Evolutionary conservation across 2,888 invertebrate species (phyloP), one percentile per base, ranked within the genome.

Genomic region (Cosmorhoe ocellata): DNA sequence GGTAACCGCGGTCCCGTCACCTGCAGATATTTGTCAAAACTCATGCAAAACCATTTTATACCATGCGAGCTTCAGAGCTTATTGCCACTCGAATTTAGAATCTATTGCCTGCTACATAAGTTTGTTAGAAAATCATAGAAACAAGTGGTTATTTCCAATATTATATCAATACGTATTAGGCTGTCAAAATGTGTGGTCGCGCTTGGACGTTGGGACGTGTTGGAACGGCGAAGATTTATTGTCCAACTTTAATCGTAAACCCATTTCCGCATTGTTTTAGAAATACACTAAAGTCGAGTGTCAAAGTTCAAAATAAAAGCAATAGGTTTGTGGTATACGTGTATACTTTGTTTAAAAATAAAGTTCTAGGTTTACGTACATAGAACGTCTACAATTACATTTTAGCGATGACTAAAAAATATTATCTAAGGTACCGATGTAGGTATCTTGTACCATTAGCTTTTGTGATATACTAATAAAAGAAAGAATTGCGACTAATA

Each of bases 1-100:
- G 79, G 78, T 75, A 81, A 82, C 81, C 81, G 74, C 79, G 66
- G 63, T 67, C 72, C 74, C 81, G 81, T 87, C 88, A 89, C 88
- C 87, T 88, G 84, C 84, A 86, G 82, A 82, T 84, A 89, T 89
- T 88, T 85, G 84, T 89, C 89, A 89, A 87, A 88, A 87, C 74
- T 85, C 76, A 73, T 59, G 66, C 67, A 64, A 68, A 70, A 77
- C 79, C 71, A 75, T 62, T 27, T 63, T 71, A 66, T 18, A 38
- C 40, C 8, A 30, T 70, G 45, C 68, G 26, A 39, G 33, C 47
- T 45, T 24, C 50, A 39, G 55, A 56, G 51, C 52, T 52, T 56
- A 51, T 36, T 14, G 30, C 27, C 33, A 49, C 8, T 27, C 37
- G 1, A 81, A 71, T 66, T 32, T 66, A n/a, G 10, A 46, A 69